A percentile compares a stretch with the other conserved stretches of the same genome.
phyloP scores from a whole-genome alignment of 2,888 invertebrate genomes.

The Agrenia bidenticulata region DNA sequence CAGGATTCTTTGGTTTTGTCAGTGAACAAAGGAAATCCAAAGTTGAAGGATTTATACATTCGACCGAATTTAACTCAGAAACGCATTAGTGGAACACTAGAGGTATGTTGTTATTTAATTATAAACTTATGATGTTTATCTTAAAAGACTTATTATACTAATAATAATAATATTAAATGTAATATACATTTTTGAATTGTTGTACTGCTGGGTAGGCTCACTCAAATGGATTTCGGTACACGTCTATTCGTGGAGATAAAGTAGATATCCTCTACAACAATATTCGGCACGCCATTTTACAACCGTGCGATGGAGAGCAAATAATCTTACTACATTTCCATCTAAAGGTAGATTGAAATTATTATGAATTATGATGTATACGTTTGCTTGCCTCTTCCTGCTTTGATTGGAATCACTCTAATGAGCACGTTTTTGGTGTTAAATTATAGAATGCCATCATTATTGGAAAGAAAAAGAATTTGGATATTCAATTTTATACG shows the following conservation, averaged over 20 bases:
- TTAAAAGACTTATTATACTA: too few species aligned
- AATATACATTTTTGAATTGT: too few species aligned
- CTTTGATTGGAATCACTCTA: too few species aligned
- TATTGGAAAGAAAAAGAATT: constrained; percentile 99
- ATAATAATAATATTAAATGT: too few species aligned
- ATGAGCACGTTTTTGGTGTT: not conserved
- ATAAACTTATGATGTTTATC: not conserved
- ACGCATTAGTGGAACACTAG: constrained; percentile 73
- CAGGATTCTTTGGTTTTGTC: constrained; percentile 94
- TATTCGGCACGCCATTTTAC: constrained; percentile 98
- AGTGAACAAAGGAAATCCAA: constrained; percentile 95
- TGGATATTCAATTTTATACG: constrained; percentile 99
- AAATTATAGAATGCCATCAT: constrained; percentile 82
- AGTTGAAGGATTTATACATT: constrained; percentile 95
- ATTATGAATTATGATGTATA: not conserved
- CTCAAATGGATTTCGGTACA: constrained; percentile 93
- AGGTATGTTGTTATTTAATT: constrained; percentile 24
- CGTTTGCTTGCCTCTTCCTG: too few species aligned
- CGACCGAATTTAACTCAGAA: constrained; percentile 98
- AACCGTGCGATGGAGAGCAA: constrained; percentile 99
- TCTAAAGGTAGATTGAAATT: constrained; percentile 69
- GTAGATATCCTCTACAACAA: constrained; percentile 99
- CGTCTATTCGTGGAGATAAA: constrained; percentile 98
- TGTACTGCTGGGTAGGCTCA: constrained; percentile 86
- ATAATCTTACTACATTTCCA: constrained; percentile 98